Evolutionary conservation across 2,113 vertebrate species (phyloP).

Genomic region (Bettongia penicillata): DNA sequence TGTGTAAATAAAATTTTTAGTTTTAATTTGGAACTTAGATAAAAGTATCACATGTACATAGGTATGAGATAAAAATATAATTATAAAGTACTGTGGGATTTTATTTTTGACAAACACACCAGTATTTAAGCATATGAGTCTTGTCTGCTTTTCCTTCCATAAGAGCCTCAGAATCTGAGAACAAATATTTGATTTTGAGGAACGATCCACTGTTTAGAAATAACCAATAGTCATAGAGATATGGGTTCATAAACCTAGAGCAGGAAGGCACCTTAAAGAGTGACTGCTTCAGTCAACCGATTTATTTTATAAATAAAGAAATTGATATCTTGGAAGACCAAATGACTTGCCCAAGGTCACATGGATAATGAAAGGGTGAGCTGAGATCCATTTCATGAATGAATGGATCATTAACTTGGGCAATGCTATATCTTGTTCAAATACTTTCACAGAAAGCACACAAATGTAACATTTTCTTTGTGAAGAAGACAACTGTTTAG

Average conservation of each 20-base stretch:
- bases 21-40: background rate
- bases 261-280: background rate
- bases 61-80: constrained; percentile 2
- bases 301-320: background rate
- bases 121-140: constrained; percentile 55
- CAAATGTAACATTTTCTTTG: constrained; percentile 8
- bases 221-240: constrained; percentile 37
- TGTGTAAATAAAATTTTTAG: too few relatives aligned
- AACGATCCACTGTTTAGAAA: constrained; percentile 54
- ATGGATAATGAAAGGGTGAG: background rate
- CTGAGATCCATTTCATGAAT: background rate
- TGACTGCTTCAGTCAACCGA: background rate
- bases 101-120: constrained; percentile 65
- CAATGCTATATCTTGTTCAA: constrained; percentile 28
- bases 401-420: constrained; percentile 26
- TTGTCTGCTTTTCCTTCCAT: constrained; percentile 61
- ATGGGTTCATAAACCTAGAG: background rate
- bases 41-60: background rate
- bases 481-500: constrained; percentile 2
- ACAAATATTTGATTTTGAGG: constrained; percentile 51
- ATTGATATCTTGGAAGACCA: background rate
- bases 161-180: constrained; percentile 49
- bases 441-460: constrained; percentile 47
- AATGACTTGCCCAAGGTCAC: background rate
- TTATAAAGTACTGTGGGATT: constrained; percentile 36